Evolutionary conservation across 2,888 invertebrate species (phyloP).

Genomic region (Cyrtodaria siliqua): DNA sequence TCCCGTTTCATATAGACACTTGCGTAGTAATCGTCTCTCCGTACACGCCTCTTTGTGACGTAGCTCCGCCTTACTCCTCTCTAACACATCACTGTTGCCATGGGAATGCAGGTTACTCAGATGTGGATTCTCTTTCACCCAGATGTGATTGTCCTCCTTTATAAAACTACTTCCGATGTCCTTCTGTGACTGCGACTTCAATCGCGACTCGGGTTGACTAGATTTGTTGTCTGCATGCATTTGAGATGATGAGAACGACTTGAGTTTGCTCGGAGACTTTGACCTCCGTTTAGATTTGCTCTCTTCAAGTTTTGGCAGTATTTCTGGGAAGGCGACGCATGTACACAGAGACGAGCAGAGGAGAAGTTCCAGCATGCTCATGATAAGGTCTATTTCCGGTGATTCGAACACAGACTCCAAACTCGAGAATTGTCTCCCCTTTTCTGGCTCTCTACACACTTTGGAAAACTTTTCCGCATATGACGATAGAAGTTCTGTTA

Average conservation of each 20-base stretch:
- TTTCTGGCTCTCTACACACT: constrained; percentile 5
- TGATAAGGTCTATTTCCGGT: constrained; percentile 62
- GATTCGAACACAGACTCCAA: constrained; percentile 46
- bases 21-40: constrained; percentile 69
- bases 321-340: constrained; percentile 63
- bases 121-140: constrained; percentile 66
- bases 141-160: constrained; percentile 38
- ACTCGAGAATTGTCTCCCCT: constrained; percentile 6
- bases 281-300: constrained; percentile 42
- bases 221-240: constrained; percentile 14
- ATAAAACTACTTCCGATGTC: constrained; percentile 40
- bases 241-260: constrained; percentile 47
- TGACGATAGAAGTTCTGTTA: constrained; percentile 57
- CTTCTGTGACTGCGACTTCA: constrained; percentile 56
- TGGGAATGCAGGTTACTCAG: constrained; percentile 37
- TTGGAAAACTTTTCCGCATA: constrained; percentile 55
- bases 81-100: constrained; percentile 14
- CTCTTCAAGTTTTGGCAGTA: constrained; percentile 43
- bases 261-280: constrained; percentile 45
- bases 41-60: constrained; percentile 68
- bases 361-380: constrained; percentile 56
- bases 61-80: constrained; percentile 60
- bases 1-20: constrained; percentile 69
- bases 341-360: constrained; percentile 67
- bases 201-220: constrained; percentile 17